phyloP scores from a whole-genome alignment of 2,888 invertebrate genomes.

The Rhagium mordax region DNA sequence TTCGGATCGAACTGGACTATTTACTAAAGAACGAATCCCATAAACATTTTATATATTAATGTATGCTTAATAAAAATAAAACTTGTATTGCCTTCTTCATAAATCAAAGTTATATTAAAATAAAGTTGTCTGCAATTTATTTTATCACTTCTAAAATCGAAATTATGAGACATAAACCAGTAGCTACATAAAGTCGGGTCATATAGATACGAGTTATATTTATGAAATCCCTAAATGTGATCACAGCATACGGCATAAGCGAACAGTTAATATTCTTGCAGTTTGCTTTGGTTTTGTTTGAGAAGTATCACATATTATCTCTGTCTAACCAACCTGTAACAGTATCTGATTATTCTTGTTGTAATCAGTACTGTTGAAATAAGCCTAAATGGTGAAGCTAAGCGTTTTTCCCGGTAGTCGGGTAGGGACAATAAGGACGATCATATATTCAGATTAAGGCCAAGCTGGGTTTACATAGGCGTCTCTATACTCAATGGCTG shows the following conservation, averaged over 20 bases:
- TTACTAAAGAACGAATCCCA: too few species aligned
- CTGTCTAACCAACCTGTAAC: conserved; percentile 14
- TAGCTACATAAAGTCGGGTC: conserved; percentile 60
- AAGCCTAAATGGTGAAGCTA: conserved; percentile 47
- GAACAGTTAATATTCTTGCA: conserved; percentile 66
- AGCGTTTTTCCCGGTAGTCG: conserved; percentile 60
- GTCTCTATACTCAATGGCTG: conserved; percentile 61
- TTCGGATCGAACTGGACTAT: too few species aligned
- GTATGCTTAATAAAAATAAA: conserved; percentile 15
- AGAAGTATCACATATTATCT: conserved; percentile 36
- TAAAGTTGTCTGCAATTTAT: conserved; percentile 64
- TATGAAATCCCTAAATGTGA: conserved; percentile 65
- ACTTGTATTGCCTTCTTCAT: background rate
- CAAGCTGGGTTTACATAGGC: conserved; percentile 65
- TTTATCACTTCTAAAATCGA: conserved; percentile 65
- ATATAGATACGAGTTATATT: conserved; percentile 61
- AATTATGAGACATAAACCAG: conserved; percentile 65
- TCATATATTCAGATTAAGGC: conserved; percentile 69
- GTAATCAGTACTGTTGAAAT: background rate
- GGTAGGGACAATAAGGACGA: conserved; percentile 66
- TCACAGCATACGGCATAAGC: conserved; percentile 64
- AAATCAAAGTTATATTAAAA: conserved; percentile 59
- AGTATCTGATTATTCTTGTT: background rate
- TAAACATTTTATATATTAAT: too few species aligned
- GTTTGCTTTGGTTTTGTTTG: conserved; percentile 37